A percentile compares a stretch with the other conserved stretches of the same genome.
Conservation (phyloP, 2,888 invertebrate genomes). For the Beris chalybata region DNA sequence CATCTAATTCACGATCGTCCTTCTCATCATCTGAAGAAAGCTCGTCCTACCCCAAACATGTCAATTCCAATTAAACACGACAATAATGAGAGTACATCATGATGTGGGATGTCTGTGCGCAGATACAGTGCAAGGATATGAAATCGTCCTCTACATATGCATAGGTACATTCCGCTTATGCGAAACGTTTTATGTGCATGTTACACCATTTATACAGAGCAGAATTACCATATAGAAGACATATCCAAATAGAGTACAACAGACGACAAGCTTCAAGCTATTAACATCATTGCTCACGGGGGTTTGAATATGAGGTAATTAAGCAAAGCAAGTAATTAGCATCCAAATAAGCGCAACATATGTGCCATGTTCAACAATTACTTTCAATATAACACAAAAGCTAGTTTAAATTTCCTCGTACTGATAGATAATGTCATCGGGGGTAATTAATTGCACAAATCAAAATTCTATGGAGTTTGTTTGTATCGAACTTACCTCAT, state of each 20-base stretch:
- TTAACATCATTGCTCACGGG: slow-evolving; percentile 24
- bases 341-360: slow-evolving; percentile 27
- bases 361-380: slow-evolving; percentile 32
- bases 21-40: slow-evolving; percentile 13
- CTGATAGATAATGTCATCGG: slow-evolving; percentile 20
- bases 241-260: slow-evolving; percentile 4
- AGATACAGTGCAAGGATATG: slow-evolving; percentile 1
- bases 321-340: slow-evolving; percentile 33
- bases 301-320: slow-evolving; percentile 31
- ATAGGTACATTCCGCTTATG: too few species aligned
- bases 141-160: too few species aligned
- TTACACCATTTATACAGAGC: slow-evolving; percentile 18
- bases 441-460: slow-evolving; percentile 19
- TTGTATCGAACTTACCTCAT: too few species aligned
- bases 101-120: background rate
- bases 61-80: slow-evolving; percentile 32
- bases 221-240: slow-evolving; percentile 25
- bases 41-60: slow-evolving; percentile 30
- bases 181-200: slow-evolving; percentile 3
- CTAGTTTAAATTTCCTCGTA: slow-evolving; percentile 28
- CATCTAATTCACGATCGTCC: slow-evolving; percentile 13
- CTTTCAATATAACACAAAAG: slow-evolving; percentile 26
- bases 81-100: slow-evolving; percentile 27
- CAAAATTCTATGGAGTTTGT: too few species aligned
- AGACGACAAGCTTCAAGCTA: slow-evolving; percentile 16